Conservation (phyloP, 2,888 invertebrate genomes). For the Volucella inanis region DNA sequence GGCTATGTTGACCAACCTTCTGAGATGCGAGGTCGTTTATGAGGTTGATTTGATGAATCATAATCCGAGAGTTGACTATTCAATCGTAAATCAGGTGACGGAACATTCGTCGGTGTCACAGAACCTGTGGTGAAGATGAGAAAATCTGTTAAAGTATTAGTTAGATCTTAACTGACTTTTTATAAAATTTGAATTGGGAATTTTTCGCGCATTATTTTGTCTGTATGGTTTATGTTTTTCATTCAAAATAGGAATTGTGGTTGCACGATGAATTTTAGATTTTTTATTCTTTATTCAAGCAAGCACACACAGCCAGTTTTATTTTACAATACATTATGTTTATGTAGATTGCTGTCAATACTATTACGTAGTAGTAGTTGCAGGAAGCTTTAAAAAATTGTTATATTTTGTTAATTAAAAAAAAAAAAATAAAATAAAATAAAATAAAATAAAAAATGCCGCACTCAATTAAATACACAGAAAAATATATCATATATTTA, state of each 20-base stretch:
- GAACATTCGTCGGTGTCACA: slow-evolving; percentile 92
- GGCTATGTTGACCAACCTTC: slow-evolving; percentile 96
- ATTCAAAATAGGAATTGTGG: slow-evolving; percentile 34
- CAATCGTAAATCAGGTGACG: slow-evolving; percentile 86
- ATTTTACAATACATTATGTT: slow-evolving; percentile 46
- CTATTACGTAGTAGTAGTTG: slow-evolving; percentile 33
- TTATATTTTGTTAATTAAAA: slow-evolving; percentile 55
- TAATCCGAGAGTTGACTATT: slow-evolving; percentile 85
- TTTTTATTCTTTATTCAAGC: slow-evolving; percentile 54
- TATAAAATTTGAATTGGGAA: slow-evolving; percentile 67
- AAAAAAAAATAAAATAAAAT: not conserved
- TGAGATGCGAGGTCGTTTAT: slow-evolving; percentile 93
- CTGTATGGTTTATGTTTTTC: slow-evolving; percentile 34
- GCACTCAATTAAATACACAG: slow-evolving; percentile 60
- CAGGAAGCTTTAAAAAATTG: slow-evolving; percentile 71
- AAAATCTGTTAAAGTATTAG: slow-evolving; percentile 82
- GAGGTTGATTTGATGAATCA: slow-evolving; percentile 84
- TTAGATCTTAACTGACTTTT: slow-evolving; percentile 76
- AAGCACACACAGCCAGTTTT: slow-evolving; percentile 66
- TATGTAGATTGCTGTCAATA: slow-evolving; percentile 18
- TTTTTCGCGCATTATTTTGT: slow-evolving; percentile 41
- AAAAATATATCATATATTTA: slow-evolving; percentile 23
- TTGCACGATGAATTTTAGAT: slow-evolving; percentile 49
- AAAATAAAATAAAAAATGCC: no score
- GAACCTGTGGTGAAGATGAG: slow-evolving; percentile 86